Evolutionary conservation across 2,797 vertebrate species (phyloP).

Genomic region (Sebastiscus tertius): DNA sequence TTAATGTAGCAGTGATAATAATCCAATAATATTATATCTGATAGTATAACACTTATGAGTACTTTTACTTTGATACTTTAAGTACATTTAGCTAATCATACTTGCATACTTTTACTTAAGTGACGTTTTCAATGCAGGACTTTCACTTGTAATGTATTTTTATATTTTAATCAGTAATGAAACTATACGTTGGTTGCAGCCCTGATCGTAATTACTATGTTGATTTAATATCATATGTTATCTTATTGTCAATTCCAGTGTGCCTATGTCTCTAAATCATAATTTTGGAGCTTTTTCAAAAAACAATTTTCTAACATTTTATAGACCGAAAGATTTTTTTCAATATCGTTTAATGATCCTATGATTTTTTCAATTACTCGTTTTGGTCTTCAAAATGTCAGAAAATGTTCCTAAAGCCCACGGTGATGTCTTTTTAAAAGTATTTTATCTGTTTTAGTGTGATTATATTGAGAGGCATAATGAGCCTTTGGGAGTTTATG

Average conservation of each 20-base stretch:
- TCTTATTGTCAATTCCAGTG: not conserved
- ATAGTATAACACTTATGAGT: not conserved
- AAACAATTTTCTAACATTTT: not conserved
- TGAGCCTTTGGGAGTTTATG: not conserved
- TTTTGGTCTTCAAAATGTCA: not conserved
- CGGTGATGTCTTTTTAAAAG: not conserved
- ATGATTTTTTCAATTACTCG: not conserved
- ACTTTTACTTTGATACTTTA: not conserved
- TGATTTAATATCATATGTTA: not conserved
- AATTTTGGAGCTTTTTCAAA: not conserved
- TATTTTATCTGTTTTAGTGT: not conserved
- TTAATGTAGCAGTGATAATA: not conserved
- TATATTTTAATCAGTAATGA: no score
- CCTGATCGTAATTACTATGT: no score
- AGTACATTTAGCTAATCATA: not conserved
- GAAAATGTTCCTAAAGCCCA: not conserved
- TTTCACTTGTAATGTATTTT: not conserved
- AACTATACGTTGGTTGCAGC: no score
- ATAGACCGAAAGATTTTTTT: not conserved
- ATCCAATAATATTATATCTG: not conserved
- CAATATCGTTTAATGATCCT: not conserved
- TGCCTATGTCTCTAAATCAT: not conserved
- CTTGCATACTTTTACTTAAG: not conserved
- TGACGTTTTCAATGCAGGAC: not conserved
- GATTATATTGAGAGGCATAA: not conserved